phyloP scores from a whole-genome alignment of 1,140 invertebrate species.

The Drosophila punjabiensis region DNA sequence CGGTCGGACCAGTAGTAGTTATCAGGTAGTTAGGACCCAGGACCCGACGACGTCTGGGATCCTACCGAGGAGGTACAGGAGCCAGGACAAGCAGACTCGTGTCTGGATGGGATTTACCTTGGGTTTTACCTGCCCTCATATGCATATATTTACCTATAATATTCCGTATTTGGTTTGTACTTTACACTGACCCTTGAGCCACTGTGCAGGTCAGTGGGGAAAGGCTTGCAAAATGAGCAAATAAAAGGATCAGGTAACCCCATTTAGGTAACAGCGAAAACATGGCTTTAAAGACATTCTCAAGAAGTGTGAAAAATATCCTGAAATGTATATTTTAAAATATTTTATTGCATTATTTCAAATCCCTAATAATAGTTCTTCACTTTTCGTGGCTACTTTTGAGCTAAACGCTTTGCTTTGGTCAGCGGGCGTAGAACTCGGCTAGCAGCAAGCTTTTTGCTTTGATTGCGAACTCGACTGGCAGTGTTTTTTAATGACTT shows the following conservation, averaged over 20 bases:
- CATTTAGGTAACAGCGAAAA: not conserved
- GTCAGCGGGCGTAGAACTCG: slow-evolving; percentile 24
- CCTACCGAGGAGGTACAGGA: not conserved
- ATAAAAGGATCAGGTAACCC: slow-evolving; percentile 10
- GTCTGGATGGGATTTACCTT: slow-evolving; percentile 31
- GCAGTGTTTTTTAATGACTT: not conserved
- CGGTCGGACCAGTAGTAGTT: slow-evolving; percentile 9
- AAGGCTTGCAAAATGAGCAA: not conserved
- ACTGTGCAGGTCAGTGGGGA: slow-evolving; percentile 19
- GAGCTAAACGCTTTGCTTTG: not conserved
- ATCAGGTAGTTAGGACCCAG: slow-evolving; percentile 34
- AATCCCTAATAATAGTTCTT: not conserved
- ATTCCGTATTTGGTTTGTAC: not conserved
- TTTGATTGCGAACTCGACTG: slow-evolving; percentile 62
- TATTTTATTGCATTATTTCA: too few relatives aligned
- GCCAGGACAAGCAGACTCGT: slow-evolving; percentile 53
- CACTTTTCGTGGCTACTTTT: not conserved
- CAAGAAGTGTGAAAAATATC: not conserved
- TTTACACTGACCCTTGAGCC: not conserved
- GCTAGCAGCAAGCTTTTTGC: slow-evolving; percentile 43
- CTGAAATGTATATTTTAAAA: not conserved
- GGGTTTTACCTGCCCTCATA: slow-evolving; percentile 33
- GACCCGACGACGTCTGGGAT: slow-evolving; percentile 8
- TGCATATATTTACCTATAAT: not conserved
- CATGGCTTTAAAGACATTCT: not conserved